Base-by-base conservation (phyloP, 2,888 invertebrate genomes). In the Prosapia bicincta region DNA sequence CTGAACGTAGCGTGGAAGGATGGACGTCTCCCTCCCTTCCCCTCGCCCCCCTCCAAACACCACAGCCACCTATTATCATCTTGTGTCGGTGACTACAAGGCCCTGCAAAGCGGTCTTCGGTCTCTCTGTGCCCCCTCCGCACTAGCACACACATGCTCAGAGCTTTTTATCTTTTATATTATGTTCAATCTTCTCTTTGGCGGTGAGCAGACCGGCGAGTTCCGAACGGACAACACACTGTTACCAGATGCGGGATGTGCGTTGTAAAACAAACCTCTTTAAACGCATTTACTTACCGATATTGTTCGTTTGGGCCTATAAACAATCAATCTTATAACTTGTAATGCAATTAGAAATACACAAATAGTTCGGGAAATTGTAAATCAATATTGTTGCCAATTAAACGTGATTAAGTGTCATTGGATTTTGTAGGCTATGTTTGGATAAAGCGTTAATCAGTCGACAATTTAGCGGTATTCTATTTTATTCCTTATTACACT, bases 141-240 rank as follows among this genome's bases (percentile, higher is more conserved):
- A 7, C 68, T 26, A 32, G 10, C 72, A 20, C 73, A 10, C 68
- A 30, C 73, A 26, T 43, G 25, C 72, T 13, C 30, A n/a, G 1
- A n/a, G 13, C 20, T 74, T 43, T 74, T 67, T 74, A 69, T 74
- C 69, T 74, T 69, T 74, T 74, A 74, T 74, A 74, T 74, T 74
- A 74, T 74, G 74, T 65, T 74, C 74, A 74, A 74, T 74, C 74
- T 74, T 66, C 69, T 65, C 74, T 74, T 74, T 74, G 74, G 74
- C 74, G 74, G 74, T 43, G 13, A 68, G 43, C 69, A 15, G 26
- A 69, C 69, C 74, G 69, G 38, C 69, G 25, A 26, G 5, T 13
- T 67, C 67, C 26, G 15, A 67, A 24, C 23, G 6, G 3, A 25
- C 66, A 23, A 38, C 54, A 54, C 20, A 20, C 54, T 54, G 54